Base-by-base conservation (phyloP, 53 echinoderm and acorn worm species). In the Henricia sp. region DNA sequence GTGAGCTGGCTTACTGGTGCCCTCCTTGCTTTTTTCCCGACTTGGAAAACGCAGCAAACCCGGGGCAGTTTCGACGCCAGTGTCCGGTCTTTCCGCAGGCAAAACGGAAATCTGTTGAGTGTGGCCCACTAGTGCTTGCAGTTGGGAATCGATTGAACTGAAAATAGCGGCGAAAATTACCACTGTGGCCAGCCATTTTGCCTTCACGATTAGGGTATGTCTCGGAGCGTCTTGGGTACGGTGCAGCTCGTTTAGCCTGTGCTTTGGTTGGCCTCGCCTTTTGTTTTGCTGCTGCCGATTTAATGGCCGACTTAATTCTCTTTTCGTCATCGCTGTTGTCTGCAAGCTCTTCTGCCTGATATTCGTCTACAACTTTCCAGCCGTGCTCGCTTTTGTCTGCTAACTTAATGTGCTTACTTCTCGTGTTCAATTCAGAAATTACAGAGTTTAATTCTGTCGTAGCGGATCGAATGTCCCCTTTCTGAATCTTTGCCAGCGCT, bases 361-460 rank as follows among this genome's bases (percentile, higher is more conserved):
- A 54, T 23, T 75, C 75, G 3, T 75, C 75, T 1, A 75, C 75
- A 2, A 75, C 75, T 26, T 75, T 75, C 75, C 75, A 75, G 21
- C 56, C 56, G 35, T 53, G 34, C 13, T 75, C 75, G 56, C 55
- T 75, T 16, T 23, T 6, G 25, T 75, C 56, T 4, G 75, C 75
- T 33, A 75, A 17, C 37, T 75, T 75, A 4, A 75, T 75, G 3
- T 33, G 17, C 40, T 55, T 75, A 11, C 39, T 75, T 75, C 56
- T 48, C 6, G 21, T 50, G 35, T 72, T 51, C 50, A 72, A 20
- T 14, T 72, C 73, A 11, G 9, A 12, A 10, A 21, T 72, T 29
- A 72, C 51, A 25, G 27, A 28, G 1, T 50, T 23, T 6, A 72
- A 50, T 3, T 4, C 35, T 10, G 38, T 17, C 12, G 42, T 39